Evolutionary conservation across 2,113 vertebrate species (phyloP), one percentile per base, ranked within the genome.

Genomic region (Bettongia penicillata): DNA sequence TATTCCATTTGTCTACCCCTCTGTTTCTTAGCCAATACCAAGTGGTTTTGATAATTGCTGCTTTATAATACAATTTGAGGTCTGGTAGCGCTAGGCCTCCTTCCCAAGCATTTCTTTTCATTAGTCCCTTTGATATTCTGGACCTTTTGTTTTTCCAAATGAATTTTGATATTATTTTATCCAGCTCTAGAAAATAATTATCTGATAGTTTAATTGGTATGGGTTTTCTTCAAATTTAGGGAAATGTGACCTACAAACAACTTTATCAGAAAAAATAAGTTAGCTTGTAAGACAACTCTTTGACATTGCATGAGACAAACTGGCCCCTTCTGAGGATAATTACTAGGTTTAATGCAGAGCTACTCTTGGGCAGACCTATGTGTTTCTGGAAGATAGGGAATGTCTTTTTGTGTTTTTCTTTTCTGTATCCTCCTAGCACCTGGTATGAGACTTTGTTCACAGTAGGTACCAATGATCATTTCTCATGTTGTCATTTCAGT

Each of bases 401-500:
- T 94, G 95, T 94, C 91, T 93, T 91, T 84, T 61, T 61, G 57
- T 61, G 57, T 89, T 51, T 95, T 96, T 96, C 90, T 93, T 94
- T 97, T 96, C 37, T 95, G 91, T 93, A 23, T 95, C 94, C 50
- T 96, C 55, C 91, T 43, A 95, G 92, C 52, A 94, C 77, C 90
- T 94, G 53, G 19, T 53, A 50, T 93, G 95, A 94, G 22, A 91
- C 91, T 95, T 68, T 43, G 91, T 12, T 92, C 52, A 97, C 92
- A 97, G 95, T 95, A 91, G 50, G 47, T 92, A 92, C 96, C 95
- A 94, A 89, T 97, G 93, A 96, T 96, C 53, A 53, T 94, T 93
- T 90, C 90, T 97, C 91, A 94, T 95, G 96, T 95, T 95, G 47
- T 55, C 91, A 89, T 91, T 94, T 94, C 91, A 92, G 51, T 92